Evolutionary conservation across 2,113 vertebrate species (phyloP).

Genomic region (Lucifuga dentata): DNA sequence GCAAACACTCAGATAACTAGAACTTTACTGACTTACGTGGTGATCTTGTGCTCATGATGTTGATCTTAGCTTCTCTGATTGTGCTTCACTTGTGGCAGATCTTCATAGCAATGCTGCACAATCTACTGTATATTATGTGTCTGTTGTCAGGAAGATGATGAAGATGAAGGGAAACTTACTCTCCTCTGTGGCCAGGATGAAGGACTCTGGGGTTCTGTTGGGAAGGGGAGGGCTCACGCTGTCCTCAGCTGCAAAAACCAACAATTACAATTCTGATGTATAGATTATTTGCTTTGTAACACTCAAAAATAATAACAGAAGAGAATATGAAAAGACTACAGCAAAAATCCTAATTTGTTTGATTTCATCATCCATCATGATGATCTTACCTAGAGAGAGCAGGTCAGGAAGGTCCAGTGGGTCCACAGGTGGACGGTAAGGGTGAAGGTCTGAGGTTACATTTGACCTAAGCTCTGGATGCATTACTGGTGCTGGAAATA

Average conservation of each 20-base stretch:
- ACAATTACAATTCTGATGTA: background rate
- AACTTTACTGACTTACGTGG: too few species aligned
- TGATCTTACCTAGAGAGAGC: conserved; percentile 41
- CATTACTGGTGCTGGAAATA: background rate
- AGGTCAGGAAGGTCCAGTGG: background rate
- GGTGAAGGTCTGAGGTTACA: background rate
- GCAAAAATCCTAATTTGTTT: background rate
- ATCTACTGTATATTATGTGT: background rate
- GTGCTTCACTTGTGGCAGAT: too few species aligned
- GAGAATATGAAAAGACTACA: too few species aligned
- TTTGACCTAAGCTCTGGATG: conserved; percentile 3
- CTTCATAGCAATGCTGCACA: background rate
- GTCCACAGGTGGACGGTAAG: background rate
- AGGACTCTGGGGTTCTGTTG: conserved; percentile 87
- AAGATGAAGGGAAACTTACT: conserved; percentile 71
- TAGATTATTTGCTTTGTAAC: too few species aligned
- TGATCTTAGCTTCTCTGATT: too few species aligned
- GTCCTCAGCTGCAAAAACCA: conserved; percentile 32
- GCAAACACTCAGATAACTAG: too few species aligned
- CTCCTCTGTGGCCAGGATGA: conserved; percentile 79
- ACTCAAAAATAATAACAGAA: too few species aligned
- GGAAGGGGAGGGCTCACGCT: conserved; percentile 77
- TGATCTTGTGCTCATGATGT: too few species aligned
- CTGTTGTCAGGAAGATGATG: background rate
- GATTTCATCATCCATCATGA: background rate